Conservation (phyloP, 1,140 invertebrate species). For the Bicyclus anynana region DNA sequence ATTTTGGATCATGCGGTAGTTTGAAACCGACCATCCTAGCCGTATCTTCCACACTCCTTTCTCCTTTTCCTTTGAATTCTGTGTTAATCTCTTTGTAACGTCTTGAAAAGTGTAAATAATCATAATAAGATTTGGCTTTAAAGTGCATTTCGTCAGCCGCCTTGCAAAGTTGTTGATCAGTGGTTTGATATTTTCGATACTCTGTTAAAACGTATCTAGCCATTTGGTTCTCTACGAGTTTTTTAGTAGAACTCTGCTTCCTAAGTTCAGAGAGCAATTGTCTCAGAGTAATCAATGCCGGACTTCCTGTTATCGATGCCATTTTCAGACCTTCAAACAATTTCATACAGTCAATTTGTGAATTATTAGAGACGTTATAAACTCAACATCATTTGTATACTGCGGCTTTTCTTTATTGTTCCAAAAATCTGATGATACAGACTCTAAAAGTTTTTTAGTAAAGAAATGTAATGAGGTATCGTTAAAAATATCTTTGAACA, state of each 20-base stretch:
- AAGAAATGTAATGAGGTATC: slow-evolving; percentile 84
- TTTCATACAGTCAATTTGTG: slow-evolving; percentile 63
- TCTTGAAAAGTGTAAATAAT: slow-evolving; percentile 84
- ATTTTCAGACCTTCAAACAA: slow-evolving; percentile 65
- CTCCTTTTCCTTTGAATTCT: slow-evolving; percentile 86
- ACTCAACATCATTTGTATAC: slow-evolving; percentile 79
- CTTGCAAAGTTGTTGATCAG: slow-evolving; percentile 88
- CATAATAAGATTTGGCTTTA: slow-evolving; percentile 84
- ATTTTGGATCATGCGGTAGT: slow-evolving; percentile 87
- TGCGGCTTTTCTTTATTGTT: slow-evolving; percentile 70
- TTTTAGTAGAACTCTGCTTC: slow-evolving; percentile 69
- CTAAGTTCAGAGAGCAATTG: slow-evolving; percentile 81
- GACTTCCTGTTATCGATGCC: slow-evolving; percentile 69
- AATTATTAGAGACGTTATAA: slow-evolving; percentile 74
- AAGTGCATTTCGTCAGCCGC: slow-evolving; percentile 86
- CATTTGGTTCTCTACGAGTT: slow-evolving; percentile 78
- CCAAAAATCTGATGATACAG: slow-evolving; percentile 79
- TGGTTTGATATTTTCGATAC: slow-evolving; percentile 84
- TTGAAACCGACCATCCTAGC: slow-evolving; percentile 91
- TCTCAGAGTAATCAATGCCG: slow-evolving; percentile 74
- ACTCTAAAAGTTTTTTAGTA: slow-evolving; percentile 67
- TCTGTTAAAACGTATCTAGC: slow-evolving; percentile 84
- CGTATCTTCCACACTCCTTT: slow-evolving; percentile 85
- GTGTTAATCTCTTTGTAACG: slow-evolving; percentile 83
- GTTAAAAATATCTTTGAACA: slow-evolving; percentile 84